phyloP scores from a whole-genome alignment of 2,888 invertebrate genomes.

The Hemicrepidius hirtus region DNA sequence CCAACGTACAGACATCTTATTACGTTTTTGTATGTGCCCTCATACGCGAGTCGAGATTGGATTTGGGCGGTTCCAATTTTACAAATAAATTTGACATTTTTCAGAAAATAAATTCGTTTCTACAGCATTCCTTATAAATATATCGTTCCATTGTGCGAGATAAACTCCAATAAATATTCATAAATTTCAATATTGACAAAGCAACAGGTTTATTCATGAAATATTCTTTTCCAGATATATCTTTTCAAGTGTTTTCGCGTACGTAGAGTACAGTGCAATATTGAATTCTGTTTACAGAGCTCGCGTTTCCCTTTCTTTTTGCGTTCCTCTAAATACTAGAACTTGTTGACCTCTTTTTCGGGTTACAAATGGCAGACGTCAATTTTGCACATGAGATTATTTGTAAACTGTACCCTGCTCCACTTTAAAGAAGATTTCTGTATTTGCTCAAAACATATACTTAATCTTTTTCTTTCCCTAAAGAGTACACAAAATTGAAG shows the following conservation, averaged over 20 bases:
- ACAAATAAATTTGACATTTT: conserved; percentile 53
- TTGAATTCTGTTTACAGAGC: conserved; percentile 27
- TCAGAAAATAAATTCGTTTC: conserved; percentile 52
- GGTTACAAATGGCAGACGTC: conserved; percentile 36
- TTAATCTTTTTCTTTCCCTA: neutral
- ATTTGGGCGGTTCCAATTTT: conserved; percentile 48
- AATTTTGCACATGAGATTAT: conserved; percentile 43
- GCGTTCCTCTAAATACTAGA: conserved; percentile 33
- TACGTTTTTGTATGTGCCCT: conserved; percentile 46
- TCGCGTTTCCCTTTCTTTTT: conserved; percentile 31
- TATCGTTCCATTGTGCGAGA: conserved; percentile 52
- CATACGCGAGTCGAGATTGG: conserved; percentile 41
- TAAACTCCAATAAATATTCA: conserved; percentile 56
- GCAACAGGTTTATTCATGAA: conserved; percentile 54
- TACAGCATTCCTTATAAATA: conserved; percentile 50
- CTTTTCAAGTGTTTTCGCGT: conserved; percentile 51
- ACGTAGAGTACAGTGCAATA: conserved; percentile 35
- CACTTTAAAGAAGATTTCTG: conserved; percentile 32
- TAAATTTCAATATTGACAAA: conserved; percentile 55
- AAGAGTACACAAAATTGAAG: neutral
- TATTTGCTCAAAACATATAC: conserved; percentile 21
- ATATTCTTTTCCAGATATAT: conserved; percentile 50
- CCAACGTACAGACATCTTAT: conserved; percentile 44
- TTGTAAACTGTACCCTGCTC: conserved; percentile 33
- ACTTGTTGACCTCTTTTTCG: conserved; percentile 41